phyloP scores from a whole-genome alignment of 92 coral and sea anemone genomes.

The Galaxea fascicularis region DNA sequence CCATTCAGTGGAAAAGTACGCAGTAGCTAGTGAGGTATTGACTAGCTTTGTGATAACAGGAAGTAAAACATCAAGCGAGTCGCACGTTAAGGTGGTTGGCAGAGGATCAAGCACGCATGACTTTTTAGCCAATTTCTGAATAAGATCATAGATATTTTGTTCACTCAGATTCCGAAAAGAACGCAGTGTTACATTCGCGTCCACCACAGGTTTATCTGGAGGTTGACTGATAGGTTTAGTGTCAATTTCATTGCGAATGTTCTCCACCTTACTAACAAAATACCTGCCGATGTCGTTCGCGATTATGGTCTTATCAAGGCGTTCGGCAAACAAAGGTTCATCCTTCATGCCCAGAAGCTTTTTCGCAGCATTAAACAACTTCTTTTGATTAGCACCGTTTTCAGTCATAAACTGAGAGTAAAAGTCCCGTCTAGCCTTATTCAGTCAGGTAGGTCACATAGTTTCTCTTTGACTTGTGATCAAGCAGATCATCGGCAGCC shows the following conservation, averaged over 20 bases:
- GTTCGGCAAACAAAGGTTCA: slow-evolving; percentile 39
- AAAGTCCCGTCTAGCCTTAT: slow-evolving; percentile 59
- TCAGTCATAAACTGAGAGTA: slow-evolving; percentile 56
- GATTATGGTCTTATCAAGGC: slow-evolving; percentile 27
- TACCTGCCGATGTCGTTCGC: slow-evolving; percentile 61
- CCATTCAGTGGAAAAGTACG: no score
- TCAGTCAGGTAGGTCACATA: slow-evolving; percentile 62
- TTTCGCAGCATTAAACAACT: slow-evolving; percentile 53
- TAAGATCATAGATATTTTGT: slow-evolving; percentile 44
- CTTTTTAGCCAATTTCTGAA: no score
- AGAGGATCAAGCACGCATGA: no score
- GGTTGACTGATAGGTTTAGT: slow-evolving; percentile 34
- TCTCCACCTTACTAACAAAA: slow-evolving; percentile 47
- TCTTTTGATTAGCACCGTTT: slow-evolving; percentile 56
- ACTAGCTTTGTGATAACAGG: no score
- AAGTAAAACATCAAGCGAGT: no score
- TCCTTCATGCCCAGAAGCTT: slow-evolving; percentile 61
- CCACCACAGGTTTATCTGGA: slow-evolving; percentile 48
- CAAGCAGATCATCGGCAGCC: slow-evolving; percentile 34
- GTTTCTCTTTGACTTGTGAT: slow-evolving; percentile 54
- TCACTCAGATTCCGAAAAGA: no score
- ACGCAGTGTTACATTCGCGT: no score
- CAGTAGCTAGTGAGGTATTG: no score
- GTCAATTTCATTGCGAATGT: slow-evolving; percentile 60
- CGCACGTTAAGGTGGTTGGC: no score